Evolutionary conservation across 2,888 invertebrate genomes (phyloP).

Genomic region (Drosophila incognita): DNA sequence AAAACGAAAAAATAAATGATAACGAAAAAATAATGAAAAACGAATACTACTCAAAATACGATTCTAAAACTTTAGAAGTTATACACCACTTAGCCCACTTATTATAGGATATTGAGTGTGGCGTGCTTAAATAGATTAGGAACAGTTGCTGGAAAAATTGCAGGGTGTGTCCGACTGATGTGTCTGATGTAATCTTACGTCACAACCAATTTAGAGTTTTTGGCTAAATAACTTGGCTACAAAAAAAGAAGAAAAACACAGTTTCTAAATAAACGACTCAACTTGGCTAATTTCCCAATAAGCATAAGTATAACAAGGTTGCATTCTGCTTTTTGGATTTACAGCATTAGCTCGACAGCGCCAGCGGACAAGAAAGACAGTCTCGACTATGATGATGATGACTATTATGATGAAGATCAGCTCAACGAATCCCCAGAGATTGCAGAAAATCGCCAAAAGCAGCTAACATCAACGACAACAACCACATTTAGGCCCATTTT

Average conservation of each 20-base stretch:
- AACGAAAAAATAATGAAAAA: neutral
- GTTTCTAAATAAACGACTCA: slow-evolving; percentile 32
- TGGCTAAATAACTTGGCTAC: slow-evolving; percentile 44
- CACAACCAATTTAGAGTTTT: slow-evolving; percentile 41
- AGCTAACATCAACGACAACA: slow-evolving; percentile 63
- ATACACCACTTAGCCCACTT: neutral
- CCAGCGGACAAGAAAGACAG: slow-evolving; percentile 51
- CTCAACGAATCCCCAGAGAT: slow-evolving; percentile 45
- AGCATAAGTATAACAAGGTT: slow-evolving; percentile 18
- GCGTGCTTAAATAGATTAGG: slow-evolving; percentile 68
- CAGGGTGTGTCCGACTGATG: slow-evolving; percentile 57
- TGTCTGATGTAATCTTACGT: slow-evolving; percentile 32
- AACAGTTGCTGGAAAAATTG: slow-evolving; percentile 61
- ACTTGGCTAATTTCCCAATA: slow-evolving; percentile 33
- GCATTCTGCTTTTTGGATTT: slow-evolving; percentile 17
- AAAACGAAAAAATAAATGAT: neutral
- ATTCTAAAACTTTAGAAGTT: neutral
- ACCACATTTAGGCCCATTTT: slow-evolving; percentile 73
- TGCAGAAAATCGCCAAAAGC: slow-evolving; percentile 60
- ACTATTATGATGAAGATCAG: slow-evolving; percentile 63
- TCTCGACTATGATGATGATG: slow-evolving; percentile 67
- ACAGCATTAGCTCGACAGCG: slow-evolving; percentile 75
- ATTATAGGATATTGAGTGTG: slow-evolving; percentile 25
- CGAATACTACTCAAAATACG: neutral
- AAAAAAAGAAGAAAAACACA: slow-evolving; percentile 14